A percentile compares a stretch with the other conserved stretches of the same genome.
These are phyloP conservation scores for Xiphophorus maculatus DNA, from an alignment of 2,113 vertebrate genomes.

Conservation along the genomic window DNA sequence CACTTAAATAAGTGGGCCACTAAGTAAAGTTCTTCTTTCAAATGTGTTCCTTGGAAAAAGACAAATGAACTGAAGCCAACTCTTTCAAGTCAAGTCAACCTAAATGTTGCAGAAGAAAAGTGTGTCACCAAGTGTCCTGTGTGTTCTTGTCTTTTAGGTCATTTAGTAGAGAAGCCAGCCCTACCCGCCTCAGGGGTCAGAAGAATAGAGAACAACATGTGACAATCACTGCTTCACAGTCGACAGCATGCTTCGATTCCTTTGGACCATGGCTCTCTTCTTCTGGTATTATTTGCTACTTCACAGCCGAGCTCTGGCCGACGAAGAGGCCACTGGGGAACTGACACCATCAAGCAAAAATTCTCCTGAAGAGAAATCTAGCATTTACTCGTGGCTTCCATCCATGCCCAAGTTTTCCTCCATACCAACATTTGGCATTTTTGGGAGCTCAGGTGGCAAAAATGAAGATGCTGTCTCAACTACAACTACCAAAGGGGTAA, in stretches of 20 bases:
- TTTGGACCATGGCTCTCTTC: constrained; percentile 60
- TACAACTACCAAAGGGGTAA: constrained; percentile 23
- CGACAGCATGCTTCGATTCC: constrained; percentile 76
- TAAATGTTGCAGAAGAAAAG: constrained; percentile 41
- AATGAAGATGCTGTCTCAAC: neutral
- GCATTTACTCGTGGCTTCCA: constrained; percentile 41
- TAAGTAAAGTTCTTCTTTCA: constrained; percentile 4
- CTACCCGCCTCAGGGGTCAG: constrained; percentile 46
- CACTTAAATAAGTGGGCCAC: constrained; percentile 41
- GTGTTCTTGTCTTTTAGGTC: constrained; percentile 70
- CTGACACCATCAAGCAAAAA: constrained; percentile 24
- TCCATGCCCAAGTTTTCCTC: constrained; percentile 40
- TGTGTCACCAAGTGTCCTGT: constrained; percentile 56
- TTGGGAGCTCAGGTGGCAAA: neutral
- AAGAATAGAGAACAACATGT: constrained; percentile 74
- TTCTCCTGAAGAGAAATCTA: constrained; percentile 25
- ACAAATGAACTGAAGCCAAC: constrained; percentile 31
- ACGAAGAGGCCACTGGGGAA: constrained; percentile 67
- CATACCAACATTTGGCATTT: neutral
- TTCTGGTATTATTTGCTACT: constrained; percentile 67
- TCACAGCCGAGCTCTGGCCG: constrained; percentile 41
- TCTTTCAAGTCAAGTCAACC: constrained; percentile 32
- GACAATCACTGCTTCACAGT: constrained; percentile 53
- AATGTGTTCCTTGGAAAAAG: constrained; percentile 24
- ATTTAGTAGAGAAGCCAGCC: constrained; percentile 24